phyloP scores from a whole-genome alignment of 2,888 invertebrate genomes.

The Lottia scabra region DNA sequence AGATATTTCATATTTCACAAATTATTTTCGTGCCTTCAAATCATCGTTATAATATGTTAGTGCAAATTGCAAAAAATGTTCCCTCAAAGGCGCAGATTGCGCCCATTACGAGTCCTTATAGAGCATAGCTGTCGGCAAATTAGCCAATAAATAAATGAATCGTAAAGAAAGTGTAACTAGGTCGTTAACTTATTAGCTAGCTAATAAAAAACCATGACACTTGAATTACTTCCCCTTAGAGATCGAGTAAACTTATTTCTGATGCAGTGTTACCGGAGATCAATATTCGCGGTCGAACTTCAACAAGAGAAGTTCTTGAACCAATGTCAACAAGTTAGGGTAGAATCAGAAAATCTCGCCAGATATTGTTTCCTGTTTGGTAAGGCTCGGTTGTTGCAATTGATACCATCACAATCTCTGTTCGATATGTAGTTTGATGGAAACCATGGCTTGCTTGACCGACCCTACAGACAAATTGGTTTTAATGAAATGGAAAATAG shows the following conservation, averaged over 20 bases:
- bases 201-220: not conserved
- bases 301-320: not conserved
- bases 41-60: no score
- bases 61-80: no score
- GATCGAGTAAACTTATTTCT: not conserved
- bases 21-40: not conserved
- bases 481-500: constrained; percentile 3
- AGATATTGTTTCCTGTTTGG: not conserved
- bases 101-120: no score
- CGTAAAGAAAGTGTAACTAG: no score
- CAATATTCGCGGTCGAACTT: not conserved
- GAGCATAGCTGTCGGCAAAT: no score
- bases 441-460: not conserved
- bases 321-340: not conserved
- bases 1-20: not conserved
- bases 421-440: no score
- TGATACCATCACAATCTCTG: no score
- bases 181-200: not conserved
- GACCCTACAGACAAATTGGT: not conserved
- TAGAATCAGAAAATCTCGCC: not conserved
- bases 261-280: not conserved
- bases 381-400: not conserved
- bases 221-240: not conserved
- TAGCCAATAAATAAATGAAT: no score
- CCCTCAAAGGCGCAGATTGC: no score